Conservation (phyloP, 2,888 invertebrate species). For the Cantharis flavilabris region DNA sequence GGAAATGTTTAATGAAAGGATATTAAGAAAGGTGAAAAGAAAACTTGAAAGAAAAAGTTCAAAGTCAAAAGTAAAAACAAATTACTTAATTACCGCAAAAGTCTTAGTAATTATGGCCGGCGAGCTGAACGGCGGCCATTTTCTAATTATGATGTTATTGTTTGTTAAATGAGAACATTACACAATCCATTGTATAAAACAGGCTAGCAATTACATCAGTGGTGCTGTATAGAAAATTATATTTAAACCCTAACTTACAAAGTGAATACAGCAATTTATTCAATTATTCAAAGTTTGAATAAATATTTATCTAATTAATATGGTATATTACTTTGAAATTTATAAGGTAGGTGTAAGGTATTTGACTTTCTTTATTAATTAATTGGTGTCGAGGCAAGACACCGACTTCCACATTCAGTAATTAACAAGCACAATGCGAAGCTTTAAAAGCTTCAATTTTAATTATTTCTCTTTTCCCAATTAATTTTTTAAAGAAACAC, state of each 20-base stretch:
- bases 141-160: conserved; percentile 43
- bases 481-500: conserved; percentile 15
- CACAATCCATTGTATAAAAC: conserved; percentile 35
- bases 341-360: conserved; percentile 21
- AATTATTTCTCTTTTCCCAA: conserved; percentile 17
- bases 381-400: conserved; percentile 43
- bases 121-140: conserved; percentile 41
- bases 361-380: conserved; percentile 29
- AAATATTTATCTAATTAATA: background rate
- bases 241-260: conserved; percentile 29
- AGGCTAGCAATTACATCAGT: conserved; percentile 36
- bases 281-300: background rate
- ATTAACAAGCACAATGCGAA: conserved; percentile 41
- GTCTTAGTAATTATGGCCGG: conserved; percentile 42
- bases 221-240: conserved; percentile 32
- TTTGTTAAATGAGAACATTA: conserved; percentile 40
- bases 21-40: background rate
- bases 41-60: conserved; percentile 11
- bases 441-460: conserved; percentile 29
- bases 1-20: background rate
- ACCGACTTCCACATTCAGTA: conserved; percentile 40
- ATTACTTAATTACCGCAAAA: conserved; percentile 42
- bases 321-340: background rate
- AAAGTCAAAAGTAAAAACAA: conserved; percentile 34
- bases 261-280: conserved; percentile 6